Conservation (phyloP, 2,797 vertebrate species). For the Mustela erminea region DNA sequence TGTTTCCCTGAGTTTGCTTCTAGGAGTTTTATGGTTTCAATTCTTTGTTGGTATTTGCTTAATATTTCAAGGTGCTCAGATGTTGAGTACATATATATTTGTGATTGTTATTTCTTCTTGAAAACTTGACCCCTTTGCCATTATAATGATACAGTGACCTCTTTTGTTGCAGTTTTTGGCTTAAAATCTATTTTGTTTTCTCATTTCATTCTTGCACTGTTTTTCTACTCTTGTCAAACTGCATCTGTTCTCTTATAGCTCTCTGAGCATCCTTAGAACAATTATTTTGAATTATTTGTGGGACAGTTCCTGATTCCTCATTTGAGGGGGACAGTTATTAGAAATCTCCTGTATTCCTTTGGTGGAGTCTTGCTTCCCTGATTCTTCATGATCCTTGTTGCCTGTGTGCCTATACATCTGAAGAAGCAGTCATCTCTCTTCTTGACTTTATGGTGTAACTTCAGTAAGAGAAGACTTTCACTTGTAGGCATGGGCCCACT, state of each 20-base stretch:
- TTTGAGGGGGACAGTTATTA: background rate
- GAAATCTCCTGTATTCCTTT: background rate
- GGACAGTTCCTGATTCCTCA: background rate
- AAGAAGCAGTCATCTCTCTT: background rate
- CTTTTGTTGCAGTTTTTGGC: no score
- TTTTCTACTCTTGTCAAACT: background rate
- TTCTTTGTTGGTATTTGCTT: no score
- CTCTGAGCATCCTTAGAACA: background rate
- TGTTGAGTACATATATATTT: no score
- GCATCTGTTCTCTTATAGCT: background rate
- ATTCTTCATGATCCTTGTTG: background rate
- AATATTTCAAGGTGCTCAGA: no score
- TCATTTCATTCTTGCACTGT: background rate
- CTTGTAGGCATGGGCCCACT: background rate
- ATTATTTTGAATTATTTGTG: background rate
- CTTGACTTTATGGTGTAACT: background rate
- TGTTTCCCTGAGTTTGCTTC: no score
- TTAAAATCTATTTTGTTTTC: background rate
- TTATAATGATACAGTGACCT: no score
- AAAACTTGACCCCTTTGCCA: no score
- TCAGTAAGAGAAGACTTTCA: background rate
- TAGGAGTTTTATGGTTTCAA: no score
- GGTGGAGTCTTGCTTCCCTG: background rate
- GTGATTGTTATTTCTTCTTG: no score
- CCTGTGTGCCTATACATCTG: accelerated